phyloP scores from a whole-genome alignment of 1,140 invertebrate genomes.

The Pseudomyrmex pallidus region DNA sequence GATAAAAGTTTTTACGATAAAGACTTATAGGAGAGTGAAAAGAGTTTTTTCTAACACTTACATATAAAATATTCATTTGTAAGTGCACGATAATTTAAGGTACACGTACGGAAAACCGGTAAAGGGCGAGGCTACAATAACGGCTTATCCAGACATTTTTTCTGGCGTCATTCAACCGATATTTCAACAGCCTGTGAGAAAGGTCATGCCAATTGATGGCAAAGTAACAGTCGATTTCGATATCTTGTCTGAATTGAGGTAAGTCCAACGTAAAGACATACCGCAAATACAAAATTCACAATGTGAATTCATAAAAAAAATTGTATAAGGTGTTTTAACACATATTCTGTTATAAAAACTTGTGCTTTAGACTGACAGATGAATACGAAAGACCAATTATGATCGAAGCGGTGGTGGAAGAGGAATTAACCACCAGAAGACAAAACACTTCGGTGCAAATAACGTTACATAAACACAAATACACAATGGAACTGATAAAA shows the following conservation, averaged over 20 bases:
- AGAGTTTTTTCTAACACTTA: too few species aligned
- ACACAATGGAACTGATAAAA: constrained; percentile 93
- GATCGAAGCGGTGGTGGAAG: constrained; percentile 92
- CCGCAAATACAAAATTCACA: too few species aligned
- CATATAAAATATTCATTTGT: constrained; percentile 65
- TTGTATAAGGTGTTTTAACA: not conserved
- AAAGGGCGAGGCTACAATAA: constrained; percentile 91
- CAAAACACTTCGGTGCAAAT: constrained; percentile 92
- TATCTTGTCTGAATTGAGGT: constrained; percentile 89
- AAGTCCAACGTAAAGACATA: constrained; percentile 51
- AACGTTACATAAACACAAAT: constrained; percentile 92
- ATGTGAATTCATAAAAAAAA: too few species aligned
- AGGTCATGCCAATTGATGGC: constrained; percentile 93
- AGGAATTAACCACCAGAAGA: constrained; percentile 91
- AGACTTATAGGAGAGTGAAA: too few species aligned
- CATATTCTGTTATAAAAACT: constrained; percentile 14
- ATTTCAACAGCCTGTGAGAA: constrained; percentile 90
- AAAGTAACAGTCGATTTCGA: constrained; percentile 91
- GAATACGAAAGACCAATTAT: constrained; percentile 91
- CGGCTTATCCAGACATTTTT: constrained; percentile 91
- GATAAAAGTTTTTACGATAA: not conserved
- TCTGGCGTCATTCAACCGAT: constrained; percentile 92
- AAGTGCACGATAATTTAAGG: constrained; percentile 79
- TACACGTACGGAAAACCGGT: constrained; percentile 94
- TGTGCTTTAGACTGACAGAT: constrained; percentile 86